phyloP scores from a whole-genome alignment of 2,113 vertebrate genomes.

The Petaurus breviceps region DNA sequence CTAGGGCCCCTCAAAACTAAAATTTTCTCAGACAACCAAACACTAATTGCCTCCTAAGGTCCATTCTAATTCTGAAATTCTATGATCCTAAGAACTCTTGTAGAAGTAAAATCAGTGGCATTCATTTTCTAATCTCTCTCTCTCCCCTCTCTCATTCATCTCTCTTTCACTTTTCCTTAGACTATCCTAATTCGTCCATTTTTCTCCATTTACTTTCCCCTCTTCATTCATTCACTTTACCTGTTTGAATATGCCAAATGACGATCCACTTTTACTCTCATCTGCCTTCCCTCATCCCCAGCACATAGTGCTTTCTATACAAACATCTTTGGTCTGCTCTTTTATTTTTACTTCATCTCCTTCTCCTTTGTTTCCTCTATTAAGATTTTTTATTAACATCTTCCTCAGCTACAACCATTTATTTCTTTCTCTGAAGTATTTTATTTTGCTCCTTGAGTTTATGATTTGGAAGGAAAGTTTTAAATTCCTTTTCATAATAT shows the following conservation, averaged over 20 bases:
- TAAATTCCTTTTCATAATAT: background rate
- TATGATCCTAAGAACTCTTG: background rate
- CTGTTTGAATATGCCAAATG: background rate
- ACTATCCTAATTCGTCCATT: background rate
- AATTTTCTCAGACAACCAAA: background rate
- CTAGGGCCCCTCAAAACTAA: background rate
- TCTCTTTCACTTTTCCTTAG: background rate
- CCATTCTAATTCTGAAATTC: background rate
- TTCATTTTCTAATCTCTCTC: background rate
- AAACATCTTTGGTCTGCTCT: background rate
- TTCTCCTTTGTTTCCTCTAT: background rate
- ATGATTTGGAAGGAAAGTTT: background rate
- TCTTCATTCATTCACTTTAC: background rate
- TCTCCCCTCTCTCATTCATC: background rate
- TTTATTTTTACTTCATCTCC: background rate
- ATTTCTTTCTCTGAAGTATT: slow-evolving; percentile 18
- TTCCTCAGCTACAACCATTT: background rate
- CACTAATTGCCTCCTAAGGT: background rate
- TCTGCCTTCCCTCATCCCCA: background rate
- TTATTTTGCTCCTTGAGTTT: background rate
- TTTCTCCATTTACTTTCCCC: background rate
- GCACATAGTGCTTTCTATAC: background rate
- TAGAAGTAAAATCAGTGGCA: background rate
- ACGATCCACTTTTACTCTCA: background rate
- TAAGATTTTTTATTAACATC: slow-evolving; percentile 1